Evolutionary conservation across 2,888 invertebrate species (phyloP), one percentile per base, ranked within the genome.

Genomic region (Patella ulyssiponensis): DNA sequence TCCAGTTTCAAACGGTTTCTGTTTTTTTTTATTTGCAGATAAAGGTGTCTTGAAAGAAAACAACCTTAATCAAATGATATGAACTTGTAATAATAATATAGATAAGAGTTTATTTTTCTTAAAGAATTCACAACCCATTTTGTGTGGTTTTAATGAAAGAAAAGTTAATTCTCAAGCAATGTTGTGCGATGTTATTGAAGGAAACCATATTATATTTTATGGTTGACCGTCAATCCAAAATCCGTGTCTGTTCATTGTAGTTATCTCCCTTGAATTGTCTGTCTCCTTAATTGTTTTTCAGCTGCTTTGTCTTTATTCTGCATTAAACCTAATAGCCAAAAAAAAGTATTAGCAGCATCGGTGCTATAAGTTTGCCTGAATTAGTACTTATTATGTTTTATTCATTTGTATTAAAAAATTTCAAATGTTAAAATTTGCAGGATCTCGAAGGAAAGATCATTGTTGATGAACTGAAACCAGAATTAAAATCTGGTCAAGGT

Each of bases 211-310:
- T 94, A 99, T 99, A 17, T 93, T 99, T 90, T 98, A 98, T 92
- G 99, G 98, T 93, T 98, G 98, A 97, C 98, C 94, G 99, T 99
- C 95, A 98, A 98, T 83, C 99, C 99, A 82, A 98, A 93, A 99
- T 99, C 92, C 99, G 99, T 99, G 95, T 95, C 93, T 81, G 90
- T 87, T 17, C 71, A n/a, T 15, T 58, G 14, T 27, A 20, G 23
- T 64, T 44, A 33, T 20, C n/a, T 77, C 17, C 56, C 78, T 33
- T 76, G 17, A n/a, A 17, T 7, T 75, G 7, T 14, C 52, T 76
- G 23, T 0, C 20, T 0, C 33, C 33, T 3, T 27, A 9, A 44
- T 9, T 7, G 44, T 44, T 7, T 33, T 44, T 44, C 9, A 23
- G 17, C 12, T 71, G 71, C 20, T 20, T 15, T 71, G 71, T 71